Base-by-base conservation (phyloP, 2,888 invertebrate species). In the Polydrusus pterygomalis region DNA sequence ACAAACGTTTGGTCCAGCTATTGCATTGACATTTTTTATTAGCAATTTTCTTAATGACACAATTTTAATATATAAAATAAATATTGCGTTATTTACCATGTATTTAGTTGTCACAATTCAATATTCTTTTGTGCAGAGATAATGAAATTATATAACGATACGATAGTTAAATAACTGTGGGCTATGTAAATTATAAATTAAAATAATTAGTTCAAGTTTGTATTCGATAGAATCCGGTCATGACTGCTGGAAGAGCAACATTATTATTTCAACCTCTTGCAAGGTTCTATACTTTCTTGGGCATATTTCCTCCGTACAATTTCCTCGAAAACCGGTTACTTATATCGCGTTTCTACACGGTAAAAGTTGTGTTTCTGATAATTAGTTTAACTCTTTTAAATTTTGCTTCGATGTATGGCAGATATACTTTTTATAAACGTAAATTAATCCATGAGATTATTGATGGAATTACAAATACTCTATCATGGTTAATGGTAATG, bases 231-330 rank as follows among this genome's bases (percentile, higher is more conserved):
- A 34, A 34, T 34, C 10, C 47, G 9, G 47, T 47, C 47, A 47
- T 47, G 47, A 15, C 47, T 17, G 2, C 7, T 9, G 30, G 9
- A 13, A 38, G 11, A 60, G 17, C 58, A 11, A 30, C 25, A 0
- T 1, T 38, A 38, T 11, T 60, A 17, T 60, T 60, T 38, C 58
- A 56, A 40, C 69, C 69, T 2, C 40, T 34, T 40, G 18, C 54
- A 40, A 38, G 43, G 10, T 58, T 58, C 13, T 69, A 54, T 20
- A 56, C 43, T 13, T 43, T 69, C 25, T 43, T 69, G 20, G 56
- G 69, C 9, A 38, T 69, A 20, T 43, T 69, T 9, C 69, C 58
- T 9, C 56, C 69, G 25, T 69, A 56, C 17, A 69, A 58, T 43
- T 69, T 69, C 43, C 1, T 20, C 13, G 54, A 43, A 20, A 69